phyloP scores from a whole-genome alignment of 1,140 invertebrate genomes.

The Tribolium madens region DNA sequence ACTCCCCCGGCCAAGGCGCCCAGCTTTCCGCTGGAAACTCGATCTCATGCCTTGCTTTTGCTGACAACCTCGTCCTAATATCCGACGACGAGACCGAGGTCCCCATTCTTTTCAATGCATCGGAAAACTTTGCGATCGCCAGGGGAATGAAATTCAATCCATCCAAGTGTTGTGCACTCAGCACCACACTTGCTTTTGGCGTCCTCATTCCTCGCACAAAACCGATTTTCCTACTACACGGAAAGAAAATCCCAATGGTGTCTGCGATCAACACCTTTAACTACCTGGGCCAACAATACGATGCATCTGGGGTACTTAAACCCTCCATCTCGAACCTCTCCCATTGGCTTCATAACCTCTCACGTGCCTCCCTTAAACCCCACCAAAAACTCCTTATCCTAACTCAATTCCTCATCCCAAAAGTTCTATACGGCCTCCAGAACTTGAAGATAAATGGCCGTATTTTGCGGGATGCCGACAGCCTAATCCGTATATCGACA shows the following conservation, averaged over 20 bases:
- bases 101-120: neutral
- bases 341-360: conserved; percentile 41
- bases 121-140: neutral
- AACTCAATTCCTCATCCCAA: conserved; percentile 28
- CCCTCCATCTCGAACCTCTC: neutral
- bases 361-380: conserved; percentile 56
- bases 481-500: conserved; percentile 10
- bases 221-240: too few species aligned
- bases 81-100: too few species aligned
- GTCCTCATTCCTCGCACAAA: too few species aligned
- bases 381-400: conserved; percentile 51
- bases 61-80: conserved; percentile 64
- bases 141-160: conserved; percentile 9
- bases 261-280: neutral
- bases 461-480: conserved; percentile 34
- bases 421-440: conserved; percentile 42
- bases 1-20: neutral
- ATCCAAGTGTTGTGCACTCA: too few species aligned
- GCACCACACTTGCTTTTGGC: too few species aligned
- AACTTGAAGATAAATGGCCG: neutral
- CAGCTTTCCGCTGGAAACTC: conserved; percentile 13
- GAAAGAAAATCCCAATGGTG: too few species aligned
- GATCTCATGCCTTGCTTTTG: conserved; percentile 61
- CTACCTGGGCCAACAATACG: neutral
- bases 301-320: neutral